Evolutionary conservation across 2,888 invertebrate genomes (phyloP).

Genomic region (Ctenicera cuprea): DNA sequence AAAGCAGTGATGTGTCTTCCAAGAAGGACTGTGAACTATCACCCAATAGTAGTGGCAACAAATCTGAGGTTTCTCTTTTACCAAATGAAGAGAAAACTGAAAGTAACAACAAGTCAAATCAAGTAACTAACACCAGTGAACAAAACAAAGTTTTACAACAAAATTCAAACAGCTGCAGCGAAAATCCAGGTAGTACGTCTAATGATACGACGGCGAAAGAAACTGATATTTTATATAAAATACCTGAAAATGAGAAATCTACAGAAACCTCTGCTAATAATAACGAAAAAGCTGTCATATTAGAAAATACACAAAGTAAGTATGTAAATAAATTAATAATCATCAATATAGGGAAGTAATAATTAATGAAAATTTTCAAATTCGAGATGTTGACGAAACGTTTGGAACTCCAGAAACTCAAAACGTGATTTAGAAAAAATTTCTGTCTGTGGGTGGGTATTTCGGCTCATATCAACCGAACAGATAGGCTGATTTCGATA

Average conservation of each 20-base stretch:
- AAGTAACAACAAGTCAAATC: neutral
- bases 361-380: too few relatives aligned
- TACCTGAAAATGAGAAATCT: neutral
- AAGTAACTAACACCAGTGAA: neutral
- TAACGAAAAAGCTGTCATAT: neutral
- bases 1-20: constrained; percentile 6
- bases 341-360: too few relatives aligned
- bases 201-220: neutral
- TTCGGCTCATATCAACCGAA: too few relatives aligned
- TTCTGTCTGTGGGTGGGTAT: too few relatives aligned
- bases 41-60: neutral
- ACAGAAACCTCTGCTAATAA: neutral
- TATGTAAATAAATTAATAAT: too few relatives aligned
- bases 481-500: too few relatives aligned
- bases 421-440: too few relatives aligned
- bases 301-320: constrained; percentile 1
- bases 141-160: neutral
- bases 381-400: too few relatives aligned
- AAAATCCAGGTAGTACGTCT: neutral
- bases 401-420: too few relatives aligned
- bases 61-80: neutral
- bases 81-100: constrained; percentile 5
- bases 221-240: neutral
- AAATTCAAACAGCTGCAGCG: too few relatives aligned
- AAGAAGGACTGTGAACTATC: neutral